Evolutionary conservation across 2,797 vertebrate species (phyloP).

Genomic region (Danio albolineatus): DNA sequence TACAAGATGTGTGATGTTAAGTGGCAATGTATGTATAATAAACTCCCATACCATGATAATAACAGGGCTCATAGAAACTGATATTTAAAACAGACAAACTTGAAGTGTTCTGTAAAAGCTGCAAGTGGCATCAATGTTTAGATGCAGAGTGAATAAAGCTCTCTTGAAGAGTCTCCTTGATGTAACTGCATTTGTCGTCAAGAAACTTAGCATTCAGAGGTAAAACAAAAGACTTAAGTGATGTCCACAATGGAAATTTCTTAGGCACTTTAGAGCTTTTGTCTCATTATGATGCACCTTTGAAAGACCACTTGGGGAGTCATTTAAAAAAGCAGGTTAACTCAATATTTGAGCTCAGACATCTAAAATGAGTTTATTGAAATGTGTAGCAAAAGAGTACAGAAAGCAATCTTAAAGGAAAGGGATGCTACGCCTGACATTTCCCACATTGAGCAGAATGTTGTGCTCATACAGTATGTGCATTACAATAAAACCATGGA

Average conservation of each 20-base stretch:
- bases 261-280: background rate
- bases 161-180: background rate
- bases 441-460: conserved; percentile 41
- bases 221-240: background rate
- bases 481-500: background rate
- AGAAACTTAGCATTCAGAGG: background rate
- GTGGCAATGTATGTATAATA: background rate
- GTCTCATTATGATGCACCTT: background rate
- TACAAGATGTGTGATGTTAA: background rate
- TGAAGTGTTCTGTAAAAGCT: background rate
- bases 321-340: background rate
- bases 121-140: background rate
- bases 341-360: background rate
- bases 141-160: background rate
- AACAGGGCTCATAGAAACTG: background rate
- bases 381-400: conserved; percentile 4
- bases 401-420: background rate
- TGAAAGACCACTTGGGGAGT: background rate
- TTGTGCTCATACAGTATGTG: conserved; percentile 36
- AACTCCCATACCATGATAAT: conserved; percentile 6
- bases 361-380: conserved; percentile 4
- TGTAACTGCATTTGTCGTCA: background rate
- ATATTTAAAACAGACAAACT: background rate
- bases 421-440: conserved; percentile 30
- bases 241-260: background rate